These are phyloP conservation scores for Lycophotia porphyrea DNA, from an alignment of 2,888 invertebrate genomes.

Conservation along the genomic window DNA sequence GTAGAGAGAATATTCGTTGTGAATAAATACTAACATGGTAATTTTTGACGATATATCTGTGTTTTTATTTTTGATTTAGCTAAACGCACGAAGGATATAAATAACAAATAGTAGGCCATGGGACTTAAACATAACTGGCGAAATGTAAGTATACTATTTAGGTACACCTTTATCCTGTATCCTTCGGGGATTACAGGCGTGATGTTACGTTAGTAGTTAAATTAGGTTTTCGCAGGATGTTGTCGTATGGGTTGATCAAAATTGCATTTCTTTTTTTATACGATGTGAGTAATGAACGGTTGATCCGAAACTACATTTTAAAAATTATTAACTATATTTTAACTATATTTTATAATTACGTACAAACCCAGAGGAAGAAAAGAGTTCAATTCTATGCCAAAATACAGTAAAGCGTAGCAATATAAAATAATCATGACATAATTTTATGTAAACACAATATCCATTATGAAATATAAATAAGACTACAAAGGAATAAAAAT, in stretches of 20 bases:
- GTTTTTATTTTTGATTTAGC: not conserved
- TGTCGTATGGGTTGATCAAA: not conserved
- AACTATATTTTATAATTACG: no score
- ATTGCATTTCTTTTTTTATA: not conserved
- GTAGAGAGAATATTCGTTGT: not conserved
- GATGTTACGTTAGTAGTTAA: no score
- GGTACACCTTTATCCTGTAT: no score
- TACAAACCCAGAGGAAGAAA: not conserved
- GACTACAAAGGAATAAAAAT: slow-evolving; percentile 5
- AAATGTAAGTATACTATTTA: no score
- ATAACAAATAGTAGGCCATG: not conserved
- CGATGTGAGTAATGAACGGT: not conserved
- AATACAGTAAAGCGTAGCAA: no score
- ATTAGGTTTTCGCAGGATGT: not conserved
- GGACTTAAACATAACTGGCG: no score
- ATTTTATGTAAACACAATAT: not conserved
- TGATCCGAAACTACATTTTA: no score
- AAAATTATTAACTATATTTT: no score
- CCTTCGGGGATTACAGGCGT: no score
- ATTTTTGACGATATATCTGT: not conserved
- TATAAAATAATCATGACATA: not conserved
- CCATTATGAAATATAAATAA: not conserved
- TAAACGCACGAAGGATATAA: not conserved
- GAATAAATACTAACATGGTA: not conserved
- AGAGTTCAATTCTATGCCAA: not conserved